phyloP scores from a whole-genome alignment of 2,113 vertebrate species.

The Malurus alboscapulatus region DNA sequence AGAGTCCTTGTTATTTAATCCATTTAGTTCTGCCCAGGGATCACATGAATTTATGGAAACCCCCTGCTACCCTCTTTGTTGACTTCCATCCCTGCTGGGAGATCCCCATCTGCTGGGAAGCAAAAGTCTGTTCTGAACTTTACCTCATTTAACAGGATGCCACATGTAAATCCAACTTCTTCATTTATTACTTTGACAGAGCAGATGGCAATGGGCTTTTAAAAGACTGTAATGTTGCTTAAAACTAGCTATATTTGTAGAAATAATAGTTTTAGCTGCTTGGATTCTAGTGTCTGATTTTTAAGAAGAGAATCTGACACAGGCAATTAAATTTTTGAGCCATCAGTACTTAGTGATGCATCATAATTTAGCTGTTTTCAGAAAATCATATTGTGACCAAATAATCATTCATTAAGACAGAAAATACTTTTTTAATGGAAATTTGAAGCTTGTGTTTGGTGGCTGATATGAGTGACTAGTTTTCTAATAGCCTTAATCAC shows the following conservation, averaged over 20 bases:
- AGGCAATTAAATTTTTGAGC: slow-evolving; percentile 46
- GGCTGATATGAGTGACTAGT: slow-evolving; percentile 51
- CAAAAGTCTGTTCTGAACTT: slow-evolving; percentile 57
- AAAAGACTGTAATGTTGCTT: slow-evolving; percentile 25
- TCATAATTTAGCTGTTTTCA: slow-evolving; percentile 45
- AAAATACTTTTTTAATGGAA: slow-evolving; percentile 44
- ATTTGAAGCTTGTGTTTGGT: slow-evolving; percentile 12
- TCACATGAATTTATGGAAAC: slow-evolving; percentile 52
- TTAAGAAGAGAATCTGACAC: slow-evolving; percentile 34
- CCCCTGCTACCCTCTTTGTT: slow-evolving; percentile 67
- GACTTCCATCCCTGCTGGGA: slow-evolving; percentile 69
- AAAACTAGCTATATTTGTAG: slow-evolving; percentile 40
- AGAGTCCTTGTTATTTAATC: slow-evolving; percentile 65
- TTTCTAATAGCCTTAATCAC: slow-evolving; percentile 54
- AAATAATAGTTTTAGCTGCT: slow-evolving; percentile 15
- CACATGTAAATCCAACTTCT: slow-evolving; percentile 54
- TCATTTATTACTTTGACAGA: slow-evolving; percentile 53
- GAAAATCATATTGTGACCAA: slow-evolving; percentile 49
- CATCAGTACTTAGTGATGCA: slow-evolving; percentile 42
- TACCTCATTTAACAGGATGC: slow-evolving; percentile 38
- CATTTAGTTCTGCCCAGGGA: slow-evolving; percentile 67
- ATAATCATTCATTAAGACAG: slow-evolving; percentile 35
- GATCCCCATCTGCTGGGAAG: slow-evolving; percentile 68
- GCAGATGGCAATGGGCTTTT: slow-evolving; percentile 57
- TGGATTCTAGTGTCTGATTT: slow-evolving; percentile 23